A percentile compares a stretch with the other conserved stretches of the same genome.
Conservation (phyloP, 1,140 invertebrate genomes). For the Proales similis region DNA sequence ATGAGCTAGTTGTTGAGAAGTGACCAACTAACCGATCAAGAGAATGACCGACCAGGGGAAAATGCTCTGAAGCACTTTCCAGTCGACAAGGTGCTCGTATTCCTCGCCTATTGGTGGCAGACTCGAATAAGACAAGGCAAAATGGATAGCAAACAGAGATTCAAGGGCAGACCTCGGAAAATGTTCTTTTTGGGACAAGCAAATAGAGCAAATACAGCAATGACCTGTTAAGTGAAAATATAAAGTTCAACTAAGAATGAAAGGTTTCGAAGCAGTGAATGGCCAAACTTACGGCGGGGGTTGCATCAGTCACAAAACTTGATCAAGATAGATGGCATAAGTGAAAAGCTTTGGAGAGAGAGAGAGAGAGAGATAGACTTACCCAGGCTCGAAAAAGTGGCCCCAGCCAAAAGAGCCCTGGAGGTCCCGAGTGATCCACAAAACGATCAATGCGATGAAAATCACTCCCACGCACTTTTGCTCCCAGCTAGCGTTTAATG, state of each 20-base stretch:
- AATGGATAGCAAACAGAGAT: not conserved
- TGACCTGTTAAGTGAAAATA: no score
- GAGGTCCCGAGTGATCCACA: constrained; percentile 81
- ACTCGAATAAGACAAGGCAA: no score
- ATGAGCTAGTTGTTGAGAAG: not conserved
- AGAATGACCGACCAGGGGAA: constrained; percentile 34
- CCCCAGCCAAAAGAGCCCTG: constrained; percentile 71
- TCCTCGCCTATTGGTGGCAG: not conserved
- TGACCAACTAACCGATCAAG: constrained; percentile 18
- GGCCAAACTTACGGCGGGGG: constrained; percentile 4
- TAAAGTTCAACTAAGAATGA: no score
- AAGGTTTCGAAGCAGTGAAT: no score
- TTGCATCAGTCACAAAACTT: constrained; percentile 22
- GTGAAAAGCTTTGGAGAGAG: no score
- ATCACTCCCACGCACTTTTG: constrained; percentile 67
- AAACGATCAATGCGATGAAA: constrained; percentile 68
- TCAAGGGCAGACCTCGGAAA: constrained; percentile 3
- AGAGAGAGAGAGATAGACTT: not conserved
- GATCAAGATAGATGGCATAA: not conserved
- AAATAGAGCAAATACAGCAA: constrained; percentile 27
- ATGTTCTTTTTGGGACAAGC: constrained; percentile 35
- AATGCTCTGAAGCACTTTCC: constrained; percentile 29
- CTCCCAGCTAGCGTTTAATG: constrained; percentile 57
- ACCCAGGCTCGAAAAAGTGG: constrained; percentile 44
- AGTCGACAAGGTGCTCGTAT: constrained; percentile 31